These are phyloP conservation scores for Alca torda DNA, from an alignment of 2,797 vertebrate genomes.

Conservation along the genomic window DNA sequence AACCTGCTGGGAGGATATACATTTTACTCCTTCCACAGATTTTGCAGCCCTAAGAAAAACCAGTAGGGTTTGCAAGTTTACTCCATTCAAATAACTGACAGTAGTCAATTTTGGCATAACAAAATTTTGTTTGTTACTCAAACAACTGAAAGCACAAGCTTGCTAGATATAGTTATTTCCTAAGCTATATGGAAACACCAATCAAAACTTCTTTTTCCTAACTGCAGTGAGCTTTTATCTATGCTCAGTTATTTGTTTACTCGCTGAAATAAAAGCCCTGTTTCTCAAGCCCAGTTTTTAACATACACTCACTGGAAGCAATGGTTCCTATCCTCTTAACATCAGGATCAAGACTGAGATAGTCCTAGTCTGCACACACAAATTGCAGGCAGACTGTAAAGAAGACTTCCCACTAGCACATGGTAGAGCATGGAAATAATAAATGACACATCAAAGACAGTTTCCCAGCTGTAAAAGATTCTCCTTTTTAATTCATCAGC, in stretches of 20 bases:
- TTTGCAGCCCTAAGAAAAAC: not conserved
- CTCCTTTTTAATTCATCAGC: not conserved
- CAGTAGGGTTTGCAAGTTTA: not conserved
- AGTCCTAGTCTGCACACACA: not conserved
- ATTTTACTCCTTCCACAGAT: not conserved
- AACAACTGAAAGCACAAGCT: not conserved
- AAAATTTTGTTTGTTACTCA: not conserved
- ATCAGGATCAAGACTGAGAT: not conserved
- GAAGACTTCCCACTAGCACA: not conserved
- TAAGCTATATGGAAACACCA: not conserved
- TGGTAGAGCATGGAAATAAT: not conserved
- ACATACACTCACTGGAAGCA: not conserved
- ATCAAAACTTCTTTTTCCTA: not conserved
- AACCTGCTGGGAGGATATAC: not conserved
- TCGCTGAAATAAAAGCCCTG: not conserved
- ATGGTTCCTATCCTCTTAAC: not conserved
- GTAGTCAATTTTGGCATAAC: not conserved
- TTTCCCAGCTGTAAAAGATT: constrained; percentile 31
- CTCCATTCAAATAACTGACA: not conserved
- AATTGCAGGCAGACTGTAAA: not conserved
- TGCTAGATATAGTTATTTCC: not conserved
- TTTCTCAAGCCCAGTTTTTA: not conserved
- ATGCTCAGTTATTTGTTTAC: not conserved
- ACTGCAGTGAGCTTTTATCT: not conserved
- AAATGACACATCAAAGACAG: constrained; percentile 21